Evolutionary conservation across 1,140 invertebrate genomes (phyloP).

Genomic region (Drosophila tsacasi): DNA sequence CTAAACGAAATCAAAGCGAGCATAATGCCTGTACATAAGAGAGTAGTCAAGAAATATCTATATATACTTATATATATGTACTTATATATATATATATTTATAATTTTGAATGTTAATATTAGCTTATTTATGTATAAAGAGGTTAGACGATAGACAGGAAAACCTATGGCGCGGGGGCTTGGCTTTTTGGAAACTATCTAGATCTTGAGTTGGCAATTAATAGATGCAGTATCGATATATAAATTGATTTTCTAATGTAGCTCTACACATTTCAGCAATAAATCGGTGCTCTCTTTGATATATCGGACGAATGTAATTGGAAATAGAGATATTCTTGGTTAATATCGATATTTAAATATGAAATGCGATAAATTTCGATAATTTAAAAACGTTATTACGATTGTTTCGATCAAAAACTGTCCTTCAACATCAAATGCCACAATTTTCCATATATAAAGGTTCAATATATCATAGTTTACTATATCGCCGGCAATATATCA

Average conservation of each 20-base stretch:
- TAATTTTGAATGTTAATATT: conserved; percentile 35
- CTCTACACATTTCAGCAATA: background rate
- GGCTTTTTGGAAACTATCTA: background rate
- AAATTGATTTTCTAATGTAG: background rate
- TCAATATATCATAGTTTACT: background rate
- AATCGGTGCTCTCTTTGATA: background rate
- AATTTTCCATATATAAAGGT: background rate
- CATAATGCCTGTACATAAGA: conserved; percentile 23
- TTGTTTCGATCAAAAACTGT: no score
- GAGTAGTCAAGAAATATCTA: conserved; percentile 27
- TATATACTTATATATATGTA: background rate
- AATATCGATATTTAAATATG: background rate
- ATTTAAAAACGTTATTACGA: background rate
- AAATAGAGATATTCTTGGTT: background rate
- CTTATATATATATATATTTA: conserved; percentile 7
- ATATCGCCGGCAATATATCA: no score
- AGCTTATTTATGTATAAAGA: conserved; percentile 8
- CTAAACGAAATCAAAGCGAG: conserved; percentile 14
- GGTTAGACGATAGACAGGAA: conserved; percentile 8
- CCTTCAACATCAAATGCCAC: no score
- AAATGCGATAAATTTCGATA: background rate
- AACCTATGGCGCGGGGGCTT: background rate
- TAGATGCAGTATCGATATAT: background rate
- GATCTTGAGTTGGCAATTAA: background rate
- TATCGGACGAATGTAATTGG: background rate